Base-by-base conservation (phyloP, 23 tunicate genomes). In the Corella eumyota region DNA sequence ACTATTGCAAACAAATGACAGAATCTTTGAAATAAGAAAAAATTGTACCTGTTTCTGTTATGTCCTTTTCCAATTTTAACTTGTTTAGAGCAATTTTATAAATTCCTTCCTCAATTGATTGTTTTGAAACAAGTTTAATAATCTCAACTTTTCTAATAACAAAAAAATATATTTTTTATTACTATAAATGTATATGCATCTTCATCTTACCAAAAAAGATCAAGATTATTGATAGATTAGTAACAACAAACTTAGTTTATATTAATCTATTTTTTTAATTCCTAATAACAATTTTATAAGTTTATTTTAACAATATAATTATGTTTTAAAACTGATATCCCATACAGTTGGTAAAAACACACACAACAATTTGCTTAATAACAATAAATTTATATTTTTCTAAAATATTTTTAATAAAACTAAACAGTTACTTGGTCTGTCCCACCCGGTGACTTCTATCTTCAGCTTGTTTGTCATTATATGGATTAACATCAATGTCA, bases 381-480 rank as follows among this genome's bases (percentile, higher is more conserved):
- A 40, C 48, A 40, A 15, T 40, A 9, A 9, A 15, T 9, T 15
- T 40, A 9, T 40, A 9, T 40, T 9, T 40, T 9, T 40, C 15
- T 40, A 15, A 40, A 15, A 9, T 40, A 9, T 40, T 11, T 40
- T 40, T 9, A 40, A 9, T 9, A 40, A 40, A 15, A 40, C 15
- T 9, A 40, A 40, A 40, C 15, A 38, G 36, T 37, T 49, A 50
- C 64, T 68, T 82, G 1, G 76, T 64, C 30, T 82, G 92, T 28
- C 92, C 92, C 6, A 82, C 64, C 48, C 92, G 27, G 35, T 82
- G 83, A 30, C 83, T 76, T 24, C 94, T 51, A 32, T 86, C 95
- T 65, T 86, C 95, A 2, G 95, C 99, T 67, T 92, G 99, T 60
- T 83, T 92, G 61, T 92, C 99, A 61, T 92, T 92, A 73, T 92